Percentiles rank a stretch among this genome's conserved stretches.
These are phyloP conservation scores for Willowsia nigromaculata DNA, from an alignment of 2,888 invertebrate genomes.

Conservation along the genomic window DNA sequence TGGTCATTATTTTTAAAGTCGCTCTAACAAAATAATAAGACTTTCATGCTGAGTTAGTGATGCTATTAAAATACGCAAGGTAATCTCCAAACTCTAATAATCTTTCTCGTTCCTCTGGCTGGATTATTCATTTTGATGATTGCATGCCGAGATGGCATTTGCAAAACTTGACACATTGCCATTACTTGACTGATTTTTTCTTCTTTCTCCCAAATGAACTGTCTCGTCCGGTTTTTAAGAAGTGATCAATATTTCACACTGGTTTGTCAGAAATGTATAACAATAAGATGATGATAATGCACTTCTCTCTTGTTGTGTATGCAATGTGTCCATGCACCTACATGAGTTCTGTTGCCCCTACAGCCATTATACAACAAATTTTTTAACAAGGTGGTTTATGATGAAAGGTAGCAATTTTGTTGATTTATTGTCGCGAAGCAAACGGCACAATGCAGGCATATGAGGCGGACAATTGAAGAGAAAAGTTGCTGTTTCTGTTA, in stretches of 20 bases:
- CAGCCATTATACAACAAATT: too few species aligned
- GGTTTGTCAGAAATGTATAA: slow-evolving; percentile 1
- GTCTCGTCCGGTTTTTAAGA: not conserved
- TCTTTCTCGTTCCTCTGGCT: not conserved
- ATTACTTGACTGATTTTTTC: not conserved
- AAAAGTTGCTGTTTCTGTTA: not conserved
- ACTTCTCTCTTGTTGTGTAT: not conserved
- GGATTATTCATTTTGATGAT: not conserved
- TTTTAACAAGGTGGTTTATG: slow-evolving; percentile 35
- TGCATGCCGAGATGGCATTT: not conserved
- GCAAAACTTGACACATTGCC: not conserved
- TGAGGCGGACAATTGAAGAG: not conserved
- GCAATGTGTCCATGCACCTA: slow-evolving; percentile 24
- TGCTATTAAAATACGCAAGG: not conserved
- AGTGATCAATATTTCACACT: slow-evolving; percentile 19
- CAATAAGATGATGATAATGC: not conserved
- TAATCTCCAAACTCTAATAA: not conserved
- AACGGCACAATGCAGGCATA: slow-evolving; percentile 18
- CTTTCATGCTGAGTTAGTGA: not conserved
- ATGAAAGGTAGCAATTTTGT: slow-evolving; percentile 48
- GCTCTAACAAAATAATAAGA: not conserved
- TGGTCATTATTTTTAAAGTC: not conserved
- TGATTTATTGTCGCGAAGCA: slow-evolving; percentile 54
- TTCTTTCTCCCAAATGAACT: not conserved
- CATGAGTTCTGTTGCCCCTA: not conserved